Conservation (phyloP, 2,888 invertebrate species). For the Notodonta ziczac region DNA sequence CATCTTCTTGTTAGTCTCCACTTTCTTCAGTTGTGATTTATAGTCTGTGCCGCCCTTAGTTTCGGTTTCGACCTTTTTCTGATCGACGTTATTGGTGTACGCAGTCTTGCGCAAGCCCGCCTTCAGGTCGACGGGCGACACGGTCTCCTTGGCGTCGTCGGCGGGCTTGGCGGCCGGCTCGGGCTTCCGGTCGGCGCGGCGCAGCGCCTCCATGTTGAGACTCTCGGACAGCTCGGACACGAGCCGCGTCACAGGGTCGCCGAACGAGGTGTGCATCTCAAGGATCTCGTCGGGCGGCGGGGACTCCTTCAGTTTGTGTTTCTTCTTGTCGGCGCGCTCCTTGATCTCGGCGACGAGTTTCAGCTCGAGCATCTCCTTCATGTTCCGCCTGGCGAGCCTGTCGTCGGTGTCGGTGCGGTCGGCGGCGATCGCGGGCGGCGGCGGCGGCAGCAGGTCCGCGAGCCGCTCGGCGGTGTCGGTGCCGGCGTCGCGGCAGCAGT, state of each 20-base stretch:
- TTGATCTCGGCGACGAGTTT: constrained; percentile 94
- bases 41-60: constrained; percentile 77
- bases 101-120: constrained; percentile 78
- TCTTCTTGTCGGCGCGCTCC: constrained; percentile 89
- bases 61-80: constrained; percentile 51
- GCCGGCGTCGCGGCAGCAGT: constrained; percentile 86
- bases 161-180: constrained; percentile 47
- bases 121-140: constrained; percentile 78
- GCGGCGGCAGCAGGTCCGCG: constrained; percentile 77
- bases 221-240: constrained; percentile 94
- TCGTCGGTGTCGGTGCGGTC: constrained; percentile 59
- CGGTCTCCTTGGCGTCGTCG: constrained; percentile 53
- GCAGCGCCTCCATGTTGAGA: constrained; percentile 87
- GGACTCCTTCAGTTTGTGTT: constrained; percentile 82
- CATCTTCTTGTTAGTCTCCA: constrained; percentile 87
- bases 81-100: constrained; percentile 50
- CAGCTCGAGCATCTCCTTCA: constrained; percentile 93
- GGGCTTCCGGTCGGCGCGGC: constrained; percentile 49
- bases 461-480: constrained; percentile 62
- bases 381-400: constrained; percentile 73
- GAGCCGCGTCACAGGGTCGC: constrained; percentile 91
- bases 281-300: constrained; percentile 62
- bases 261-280: constrained; percentile 66
- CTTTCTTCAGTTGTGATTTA: constrained; percentile 89
- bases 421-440: constrained; percentile 80